Conservation (phyloP, 2,113 vertebrate species). For the Nothocercus julius region DNA sequence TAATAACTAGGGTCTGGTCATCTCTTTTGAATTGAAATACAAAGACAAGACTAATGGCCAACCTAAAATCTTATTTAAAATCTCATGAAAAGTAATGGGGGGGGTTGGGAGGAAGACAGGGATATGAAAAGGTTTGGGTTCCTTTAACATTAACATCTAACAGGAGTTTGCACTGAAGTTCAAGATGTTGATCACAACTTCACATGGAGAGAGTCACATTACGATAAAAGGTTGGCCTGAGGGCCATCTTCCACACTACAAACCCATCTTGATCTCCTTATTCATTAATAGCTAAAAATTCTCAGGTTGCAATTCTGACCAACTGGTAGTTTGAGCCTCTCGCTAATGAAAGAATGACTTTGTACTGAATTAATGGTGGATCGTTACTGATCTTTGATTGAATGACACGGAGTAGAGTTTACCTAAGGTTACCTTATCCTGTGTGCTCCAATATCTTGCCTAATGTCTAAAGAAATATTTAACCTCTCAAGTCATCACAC, state of each 20-base stretch:
- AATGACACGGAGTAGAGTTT: background rate
- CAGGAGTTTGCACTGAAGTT: background rate
- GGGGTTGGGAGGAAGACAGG: background rate
- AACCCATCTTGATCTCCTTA: background rate
- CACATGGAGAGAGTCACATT: background rate
- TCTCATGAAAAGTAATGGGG: background rate
- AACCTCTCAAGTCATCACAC: rapidly evolving
- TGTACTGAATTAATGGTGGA: background rate
- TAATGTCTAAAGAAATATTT: background rate
- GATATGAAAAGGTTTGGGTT: no score
- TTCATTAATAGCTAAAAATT: constrained; percentile 4
- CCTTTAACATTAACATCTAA: background rate
- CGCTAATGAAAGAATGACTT: background rate
- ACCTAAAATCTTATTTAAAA: background rate
- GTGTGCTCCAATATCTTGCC: background rate
- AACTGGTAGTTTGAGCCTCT: background rate
- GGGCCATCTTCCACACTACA: background rate
- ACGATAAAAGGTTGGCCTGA: background rate
- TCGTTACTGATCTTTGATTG: background rate
- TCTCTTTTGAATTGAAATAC: background rate
- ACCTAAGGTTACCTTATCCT: background rate
- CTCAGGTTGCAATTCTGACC: background rate
- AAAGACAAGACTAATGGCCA: background rate
- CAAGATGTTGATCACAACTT: background rate
- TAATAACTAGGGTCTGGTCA: background rate